Base-by-base conservation (phyloP, 2,113 vertebrate species). In the Scomber japonicus region DNA sequence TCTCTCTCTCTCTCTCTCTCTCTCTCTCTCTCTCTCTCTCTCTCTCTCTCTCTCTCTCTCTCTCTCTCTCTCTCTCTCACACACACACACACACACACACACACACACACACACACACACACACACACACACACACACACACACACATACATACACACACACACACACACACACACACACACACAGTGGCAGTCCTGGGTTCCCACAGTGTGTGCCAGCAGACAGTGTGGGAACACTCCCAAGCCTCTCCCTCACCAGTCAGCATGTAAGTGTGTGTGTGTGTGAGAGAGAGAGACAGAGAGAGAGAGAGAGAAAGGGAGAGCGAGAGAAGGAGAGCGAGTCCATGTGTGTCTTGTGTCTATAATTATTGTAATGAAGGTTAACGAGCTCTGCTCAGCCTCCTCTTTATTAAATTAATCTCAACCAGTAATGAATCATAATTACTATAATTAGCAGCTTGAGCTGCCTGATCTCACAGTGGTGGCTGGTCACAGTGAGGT, bases 361-460 rank as follows among this genome's bases (percentile, higher is more conserved):
- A 62, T 96, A 96, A 96, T 96, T 95, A 97, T 96, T 95, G 95
- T 97, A 97, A 97, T 97, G 96, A 97, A 96, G 96, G 97, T 97
- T 97, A 97, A 96, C 95, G 96, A 96, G 94, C 95, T 96, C 91
- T 89, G 94, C 92, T 93, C 94, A 93, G 94, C 94, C 95, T 93
- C 94, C 93, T 95, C 95, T 95, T 97, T 97, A 97, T 97, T 97
- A 95, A 97, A 97, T 97, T 97, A 96, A 97, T 96, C 94, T 95
- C 91, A 95, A 96, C 93, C 90, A 91, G 87, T 92, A 95, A 96
- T 97, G 96, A 97, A 96, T 97, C 96, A 96, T 96, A 97, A 97
- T 97, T 96, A 97, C 95, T 95, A 95, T 95, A 97, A 97, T 97
- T 96, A 96, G 95, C 95, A 96, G 93, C 95, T 95, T 91, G 93